Conservation (phyloP, 2,888 invertebrate species). For the Lasioglossum villosulum region DNA sequence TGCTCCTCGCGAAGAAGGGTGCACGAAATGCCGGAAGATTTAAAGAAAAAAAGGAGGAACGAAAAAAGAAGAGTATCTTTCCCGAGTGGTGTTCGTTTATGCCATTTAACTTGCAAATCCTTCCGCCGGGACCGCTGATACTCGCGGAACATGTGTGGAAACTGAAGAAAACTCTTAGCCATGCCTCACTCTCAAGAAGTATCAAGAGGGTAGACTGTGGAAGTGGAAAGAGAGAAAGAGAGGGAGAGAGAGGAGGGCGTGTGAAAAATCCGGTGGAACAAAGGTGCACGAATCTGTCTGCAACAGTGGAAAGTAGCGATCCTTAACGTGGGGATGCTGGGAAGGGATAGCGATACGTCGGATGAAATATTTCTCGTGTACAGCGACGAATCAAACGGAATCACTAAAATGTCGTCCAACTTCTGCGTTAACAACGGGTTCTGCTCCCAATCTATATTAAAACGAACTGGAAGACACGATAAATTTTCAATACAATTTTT, state of each 20-base stretch:
- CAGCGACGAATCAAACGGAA: slow-evolving; percentile 20
- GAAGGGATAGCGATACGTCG: slow-evolving; percentile 40
- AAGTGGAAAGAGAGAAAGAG: slow-evolving; percentile 24
- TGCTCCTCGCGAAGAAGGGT: neutral
- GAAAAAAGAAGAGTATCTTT: slow-evolving; percentile 63
- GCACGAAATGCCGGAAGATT: slow-evolving; percentile 26
- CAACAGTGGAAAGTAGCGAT: slow-evolving; percentile 66
- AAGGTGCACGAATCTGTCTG: slow-evolving; percentile 67
- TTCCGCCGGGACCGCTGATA: slow-evolving; percentile 73
- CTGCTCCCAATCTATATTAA: neutral
- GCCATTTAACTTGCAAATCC: slow-evolving; percentile 82
- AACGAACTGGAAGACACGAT: too few species aligned
- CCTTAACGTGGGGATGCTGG: slow-evolving; percentile 41
- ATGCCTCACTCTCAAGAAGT: slow-evolving; percentile 53
- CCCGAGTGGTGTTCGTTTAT: slow-evolving; percentile 75
- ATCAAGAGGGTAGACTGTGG: slow-evolving; percentile 32
- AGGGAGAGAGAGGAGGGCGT: slow-evolving; percentile 63
- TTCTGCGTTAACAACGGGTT: neutral
- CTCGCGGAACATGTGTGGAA: slow-evolving; percentile 77
- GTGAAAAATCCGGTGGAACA: slow-evolving; percentile 76
- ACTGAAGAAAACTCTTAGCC: slow-evolving; percentile 67
- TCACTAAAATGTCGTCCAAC: neutral
- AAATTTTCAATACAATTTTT: neutral
- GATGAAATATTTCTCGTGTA: slow-evolving; percentile 57
- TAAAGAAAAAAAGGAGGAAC: slow-evolving; percentile 46